phyloP scores from a whole-genome alignment of 2,113 vertebrate genomes.

The Hyperopisus bebe region DNA sequence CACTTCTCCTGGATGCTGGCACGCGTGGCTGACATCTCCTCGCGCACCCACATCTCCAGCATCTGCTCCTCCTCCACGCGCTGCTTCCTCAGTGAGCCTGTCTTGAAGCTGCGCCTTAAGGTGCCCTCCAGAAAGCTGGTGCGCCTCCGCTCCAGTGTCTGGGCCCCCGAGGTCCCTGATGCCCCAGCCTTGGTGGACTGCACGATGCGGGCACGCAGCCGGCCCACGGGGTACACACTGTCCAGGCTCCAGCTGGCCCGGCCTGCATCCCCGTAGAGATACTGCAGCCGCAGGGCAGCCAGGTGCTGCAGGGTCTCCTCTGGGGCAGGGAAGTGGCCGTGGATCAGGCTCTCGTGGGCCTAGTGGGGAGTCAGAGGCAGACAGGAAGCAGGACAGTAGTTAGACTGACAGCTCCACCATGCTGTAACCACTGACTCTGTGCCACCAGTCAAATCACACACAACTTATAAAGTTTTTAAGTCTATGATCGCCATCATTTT shows the following conservation, averaged over 20 bases:
- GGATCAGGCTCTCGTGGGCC: constrained; percentile 86
- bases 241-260: constrained; percentile 76
- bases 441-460: neutral
- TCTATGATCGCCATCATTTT: neutral
- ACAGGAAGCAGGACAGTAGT: neutral
- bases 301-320: constrained; percentile 85
- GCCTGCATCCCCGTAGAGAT: constrained; percentile 74
- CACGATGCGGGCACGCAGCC: constrained; percentile 77
- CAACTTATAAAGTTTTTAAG: neutral
- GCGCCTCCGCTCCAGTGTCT: constrained; percentile 67
- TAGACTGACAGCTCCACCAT: neutral
- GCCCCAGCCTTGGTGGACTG: constrained; percentile 73
- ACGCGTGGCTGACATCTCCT: constrained; percentile 83
- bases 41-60: constrained; percentile 92
- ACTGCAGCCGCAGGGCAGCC: constrained; percentile 80
- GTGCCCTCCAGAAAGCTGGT: constrained; percentile 85
- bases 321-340: constrained; percentile 81
- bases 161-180: constrained; percentile 42
- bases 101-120: constrained; percentile 78
- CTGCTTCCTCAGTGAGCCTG: constrained; percentile 82
- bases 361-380: constrained; percentile 33
- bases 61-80: constrained; percentile 85
- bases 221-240: constrained; percentile 73
- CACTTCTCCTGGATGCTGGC: constrained; percentile 83
- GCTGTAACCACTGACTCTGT: neutral